Conservation (phyloP, 2,797 vertebrate genomes). For the Spondyliosoma cantharus region DNA sequence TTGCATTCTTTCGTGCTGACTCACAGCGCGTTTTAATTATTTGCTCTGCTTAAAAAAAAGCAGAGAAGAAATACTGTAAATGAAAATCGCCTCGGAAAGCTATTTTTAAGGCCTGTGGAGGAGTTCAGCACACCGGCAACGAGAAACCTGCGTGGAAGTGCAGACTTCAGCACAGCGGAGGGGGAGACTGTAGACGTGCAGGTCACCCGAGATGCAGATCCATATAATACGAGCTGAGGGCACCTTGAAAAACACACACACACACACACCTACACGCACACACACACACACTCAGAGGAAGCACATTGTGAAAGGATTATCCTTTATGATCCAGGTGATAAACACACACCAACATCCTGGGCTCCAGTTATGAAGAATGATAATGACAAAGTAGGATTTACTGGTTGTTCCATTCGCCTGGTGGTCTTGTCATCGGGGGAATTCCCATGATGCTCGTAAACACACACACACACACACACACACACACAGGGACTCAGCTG, state of each 20-base stretch:
- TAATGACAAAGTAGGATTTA: conserved; percentile 52
- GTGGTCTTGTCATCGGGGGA: conserved; percentile 49
- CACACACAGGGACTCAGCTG: conserved; percentile 59
- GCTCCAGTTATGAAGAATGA: conserved; percentile 13
- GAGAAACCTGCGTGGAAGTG: conserved; percentile 57
- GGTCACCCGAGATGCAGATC: conserved; percentile 65
- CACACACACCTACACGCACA: conserved; percentile 10
- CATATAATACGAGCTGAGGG: conserved; percentile 67
- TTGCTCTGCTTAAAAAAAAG: too few relatives aligned
- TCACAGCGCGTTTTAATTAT: too few relatives aligned
- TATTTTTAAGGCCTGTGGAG: conserved; percentile 32
- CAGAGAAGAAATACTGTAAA: conserved; percentile 2
- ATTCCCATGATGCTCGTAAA: conserved; percentile 58
- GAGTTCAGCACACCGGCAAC: conserved; percentile 44
- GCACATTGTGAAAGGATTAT: conserved; percentile 63
- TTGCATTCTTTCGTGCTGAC: background rate
- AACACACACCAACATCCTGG: conserved; percentile 17
- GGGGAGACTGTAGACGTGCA: conserved; percentile 40
- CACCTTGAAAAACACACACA: conserved; percentile 66
- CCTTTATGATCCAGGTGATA: conserved; percentile 52
- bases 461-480: conserved; percentile 7
- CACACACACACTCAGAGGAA: conserved; percentile 19
- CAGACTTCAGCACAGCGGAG: conserved; percentile 55
- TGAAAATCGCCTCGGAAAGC: conserved; percentile 18
- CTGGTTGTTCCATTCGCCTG: conserved; percentile 28